phyloP scores from a whole-genome alignment of 2,113 vertebrate genomes.

The Psilopsiagon aymara region DNA sequence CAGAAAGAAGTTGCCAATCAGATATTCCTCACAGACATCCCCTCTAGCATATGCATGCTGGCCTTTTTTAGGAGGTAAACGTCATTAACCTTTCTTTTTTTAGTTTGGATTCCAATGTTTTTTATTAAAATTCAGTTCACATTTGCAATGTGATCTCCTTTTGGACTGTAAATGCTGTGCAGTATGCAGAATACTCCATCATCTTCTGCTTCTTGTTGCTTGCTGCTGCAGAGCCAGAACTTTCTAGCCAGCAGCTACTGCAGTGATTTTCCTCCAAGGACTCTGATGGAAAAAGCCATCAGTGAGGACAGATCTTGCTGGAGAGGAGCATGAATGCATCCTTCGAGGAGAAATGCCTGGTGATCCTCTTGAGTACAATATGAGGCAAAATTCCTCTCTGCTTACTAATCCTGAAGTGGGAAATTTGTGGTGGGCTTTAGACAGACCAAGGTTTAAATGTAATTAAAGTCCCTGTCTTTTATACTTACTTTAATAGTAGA shows the following conservation, averaged over 20 bases:
- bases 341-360: background rate
- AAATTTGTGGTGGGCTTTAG: background rate
- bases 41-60: background rate
- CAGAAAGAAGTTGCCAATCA: constrained; percentile 17
- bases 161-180: constrained; percentile 23
- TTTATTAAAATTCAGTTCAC: constrained; percentile 48
- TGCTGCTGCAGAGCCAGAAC: constrained; percentile 19
- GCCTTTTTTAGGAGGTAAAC: constrained; percentile 29
- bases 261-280: constrained; percentile 25
- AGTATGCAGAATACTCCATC: constrained; percentile 23
- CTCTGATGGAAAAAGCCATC: background rate
- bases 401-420: background rate
- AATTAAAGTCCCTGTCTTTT: background rate
- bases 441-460: background rate
- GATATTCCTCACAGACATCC: constrained; percentile 30
- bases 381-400: background rate
- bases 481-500: background rate
- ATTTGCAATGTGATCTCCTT: background rate
- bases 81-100: constrained; percentile 35
- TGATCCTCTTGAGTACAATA: background rate
- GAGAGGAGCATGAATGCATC: background rate
- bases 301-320: background rate
- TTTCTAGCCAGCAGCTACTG: constrained; percentile 30
- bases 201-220: background rate
- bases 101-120: background rate